Conservation (phyloP, 2,113 vertebrate species). For the Nettapus auritus region DNA sequence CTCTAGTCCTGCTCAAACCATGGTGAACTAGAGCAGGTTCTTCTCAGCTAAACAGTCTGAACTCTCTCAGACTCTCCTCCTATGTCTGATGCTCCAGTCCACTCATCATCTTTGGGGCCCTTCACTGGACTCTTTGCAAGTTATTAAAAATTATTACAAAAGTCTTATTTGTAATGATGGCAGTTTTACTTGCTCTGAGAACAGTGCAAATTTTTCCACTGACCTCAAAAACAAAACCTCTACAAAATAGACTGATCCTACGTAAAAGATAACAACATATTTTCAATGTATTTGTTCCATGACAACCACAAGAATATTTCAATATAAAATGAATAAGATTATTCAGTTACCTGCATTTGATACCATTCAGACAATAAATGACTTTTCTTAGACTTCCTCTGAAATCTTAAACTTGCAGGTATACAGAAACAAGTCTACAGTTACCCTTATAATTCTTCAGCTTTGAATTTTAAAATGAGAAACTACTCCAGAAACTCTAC, state of each 20-base stretch:
- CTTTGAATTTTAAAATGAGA: background rate
- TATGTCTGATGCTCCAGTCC: background rate
- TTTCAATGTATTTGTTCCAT: background rate
- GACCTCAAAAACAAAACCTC: background rate
- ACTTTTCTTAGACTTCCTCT: background rate
- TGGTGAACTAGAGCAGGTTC: background rate
- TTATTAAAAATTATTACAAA: background rate
- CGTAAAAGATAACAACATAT: background rate
- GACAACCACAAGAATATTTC: background rate
- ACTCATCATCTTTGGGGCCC: background rate
- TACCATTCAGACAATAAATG: background rate
- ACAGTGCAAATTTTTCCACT: background rate
- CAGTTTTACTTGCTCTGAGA: background rate
- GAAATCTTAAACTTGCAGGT: constrained; percentile 12
- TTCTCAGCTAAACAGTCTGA: background rate
- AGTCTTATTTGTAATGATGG: background rate
- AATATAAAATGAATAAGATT: background rate
- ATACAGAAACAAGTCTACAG: background rate
- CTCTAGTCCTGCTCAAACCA: background rate
- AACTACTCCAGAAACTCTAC: background rate
- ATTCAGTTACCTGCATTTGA: background rate
- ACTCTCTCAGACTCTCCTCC: background rate
- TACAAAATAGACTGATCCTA: background rate
- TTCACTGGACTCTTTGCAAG: background rate
- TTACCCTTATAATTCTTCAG: background rate